Percentiles rank a stretch among this genome's conserved stretches.
phyloP scores from a whole-genome alignment of 2,888 invertebrate species.

The Osedax frankpressi region DNA sequence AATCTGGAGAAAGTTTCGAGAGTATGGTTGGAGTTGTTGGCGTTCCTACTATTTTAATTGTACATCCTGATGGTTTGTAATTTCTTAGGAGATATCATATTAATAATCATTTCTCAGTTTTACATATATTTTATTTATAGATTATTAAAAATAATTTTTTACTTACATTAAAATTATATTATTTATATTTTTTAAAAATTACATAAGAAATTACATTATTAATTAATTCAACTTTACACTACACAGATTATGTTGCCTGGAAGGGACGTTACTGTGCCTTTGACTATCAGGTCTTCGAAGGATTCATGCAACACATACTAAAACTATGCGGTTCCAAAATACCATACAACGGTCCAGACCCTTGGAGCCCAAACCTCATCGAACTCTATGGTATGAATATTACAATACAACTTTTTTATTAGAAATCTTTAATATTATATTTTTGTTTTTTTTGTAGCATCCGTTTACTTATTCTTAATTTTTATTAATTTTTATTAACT shows the following conservation, averaged over 20 bases:
- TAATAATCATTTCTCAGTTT: too few relatives aligned
- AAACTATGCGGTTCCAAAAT: constrained; percentile 24
- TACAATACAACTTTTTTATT: not conserved
- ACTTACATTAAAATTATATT: too few relatives aligned
- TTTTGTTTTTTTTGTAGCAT: too few relatives aligned
- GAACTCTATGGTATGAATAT: constrained; percentile 1
- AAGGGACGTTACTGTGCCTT: constrained; percentile 43
- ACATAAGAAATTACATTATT: too few relatives aligned
- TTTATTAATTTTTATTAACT: not conserved
- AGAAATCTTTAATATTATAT: not conserved
- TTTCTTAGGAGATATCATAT: too few relatives aligned
- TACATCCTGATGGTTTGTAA: constrained; percentile 41
- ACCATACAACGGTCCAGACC: constrained; percentile 12
- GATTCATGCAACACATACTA: constrained; percentile 39
- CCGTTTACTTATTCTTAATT: not conserved
- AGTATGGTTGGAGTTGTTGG: constrained; percentile 41
- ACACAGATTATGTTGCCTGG: constrained; percentile 43
- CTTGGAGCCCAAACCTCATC: constrained; percentile 24
- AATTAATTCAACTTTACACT: too few relatives aligned
- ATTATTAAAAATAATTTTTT: too few relatives aligned
- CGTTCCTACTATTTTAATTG: constrained; percentile 41
- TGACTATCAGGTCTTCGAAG: constrained; percentile 37
- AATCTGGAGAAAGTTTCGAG: constrained; percentile 32
- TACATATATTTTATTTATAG: too few relatives aligned
- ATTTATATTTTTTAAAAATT: too few relatives aligned